These are phyloP conservation scores for Fissipunctia ypsillon DNA, from an alignment of 2,888 invertebrate species.

Conservation along the genomic window DNA sequence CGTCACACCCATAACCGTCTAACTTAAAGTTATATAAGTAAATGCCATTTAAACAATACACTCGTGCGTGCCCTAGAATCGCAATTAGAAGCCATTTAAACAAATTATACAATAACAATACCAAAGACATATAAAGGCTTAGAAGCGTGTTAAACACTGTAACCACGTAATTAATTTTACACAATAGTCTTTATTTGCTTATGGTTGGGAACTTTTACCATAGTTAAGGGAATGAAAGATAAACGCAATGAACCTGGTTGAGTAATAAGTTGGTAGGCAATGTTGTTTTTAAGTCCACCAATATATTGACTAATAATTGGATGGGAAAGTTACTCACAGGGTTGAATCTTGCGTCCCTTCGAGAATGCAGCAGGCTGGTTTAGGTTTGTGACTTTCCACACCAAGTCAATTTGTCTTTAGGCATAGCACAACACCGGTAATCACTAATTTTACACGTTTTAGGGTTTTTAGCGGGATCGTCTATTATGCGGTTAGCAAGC, in stretches of 20 bases:
- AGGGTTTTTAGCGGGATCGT: too few relatives aligned
- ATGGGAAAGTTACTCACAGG: too few relatives aligned
- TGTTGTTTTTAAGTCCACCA: background rate
- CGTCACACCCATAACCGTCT: too few relatives aligned
- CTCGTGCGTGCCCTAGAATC: conserved; percentile 1
- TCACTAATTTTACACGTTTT: too few relatives aligned
- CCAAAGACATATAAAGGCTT: conserved; percentile 13
- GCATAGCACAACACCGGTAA: too few relatives aligned
- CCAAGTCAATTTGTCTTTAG: too few relatives aligned
- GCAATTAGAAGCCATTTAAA: conserved; percentile 14
- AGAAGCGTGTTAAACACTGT: background rate
- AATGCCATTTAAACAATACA: conserved; percentile 1
- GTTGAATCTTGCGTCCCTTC: too few relatives aligned
- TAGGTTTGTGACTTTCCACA: too few relatives aligned
- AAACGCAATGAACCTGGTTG: background rate
- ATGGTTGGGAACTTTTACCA: conserved; percentile 11
- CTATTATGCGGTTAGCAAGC: too few relatives aligned
- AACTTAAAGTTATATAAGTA: too few relatives aligned
- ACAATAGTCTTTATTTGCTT: conserved; percentile 14
- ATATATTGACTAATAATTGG: too few relatives aligned
- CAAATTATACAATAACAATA: conserved; percentile 24
- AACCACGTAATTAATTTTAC: conserved; percentile 20
- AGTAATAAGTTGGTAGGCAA: background rate
- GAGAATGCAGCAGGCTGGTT: too few relatives aligned
- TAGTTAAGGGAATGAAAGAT: conserved; percentile 18